A percentile compares a stretch with the other conserved stretches of the same genome.
These are phyloP conservation scores for Laothoe populi DNA, from an alignment of 2,888 invertebrate genomes.

Conservation along the genomic window DNA sequence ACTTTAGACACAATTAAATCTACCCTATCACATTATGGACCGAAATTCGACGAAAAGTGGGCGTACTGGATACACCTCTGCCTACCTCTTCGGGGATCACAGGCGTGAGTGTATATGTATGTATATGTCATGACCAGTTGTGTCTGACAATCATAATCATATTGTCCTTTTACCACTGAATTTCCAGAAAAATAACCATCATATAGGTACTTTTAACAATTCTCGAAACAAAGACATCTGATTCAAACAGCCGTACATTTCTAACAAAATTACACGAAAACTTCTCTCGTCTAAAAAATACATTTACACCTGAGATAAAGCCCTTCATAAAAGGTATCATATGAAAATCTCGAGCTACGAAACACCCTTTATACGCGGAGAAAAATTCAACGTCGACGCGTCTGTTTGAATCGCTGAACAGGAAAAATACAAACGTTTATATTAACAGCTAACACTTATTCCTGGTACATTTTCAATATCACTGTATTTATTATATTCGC, in stretches of 20 bases:
- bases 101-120: no score
- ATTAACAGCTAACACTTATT: conserved; percentile 38
- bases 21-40: no score
- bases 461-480: conserved; percentile 36
- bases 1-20: no score
- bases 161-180: no score
- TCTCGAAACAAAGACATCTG: neutral
- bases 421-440: conserved; percentile 54
- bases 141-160: no score
- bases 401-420: conserved; percentile 47
- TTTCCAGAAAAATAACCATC: neutral
- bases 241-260: conserved; percentile 1
- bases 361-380: conserved; percentile 47
- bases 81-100: no score
- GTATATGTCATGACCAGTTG: no score
- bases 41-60: no score
- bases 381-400: conserved; percentile 47
- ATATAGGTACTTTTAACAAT: neutral
- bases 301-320: conserved; percentile 27
- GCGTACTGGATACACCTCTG: no score
- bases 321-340: conserved; percentile 48
- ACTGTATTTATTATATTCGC: neutral
- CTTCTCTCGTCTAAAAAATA: conserved; percentile 14
- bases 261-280: conserved; percentile 12
- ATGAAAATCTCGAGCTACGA: conserved; percentile 45